Evolutionary conservation across 2,113 vertebrate genomes (phyloP), one percentile per base, ranked within the genome.

Genomic region (Tricholaema leucomelas): DNA sequence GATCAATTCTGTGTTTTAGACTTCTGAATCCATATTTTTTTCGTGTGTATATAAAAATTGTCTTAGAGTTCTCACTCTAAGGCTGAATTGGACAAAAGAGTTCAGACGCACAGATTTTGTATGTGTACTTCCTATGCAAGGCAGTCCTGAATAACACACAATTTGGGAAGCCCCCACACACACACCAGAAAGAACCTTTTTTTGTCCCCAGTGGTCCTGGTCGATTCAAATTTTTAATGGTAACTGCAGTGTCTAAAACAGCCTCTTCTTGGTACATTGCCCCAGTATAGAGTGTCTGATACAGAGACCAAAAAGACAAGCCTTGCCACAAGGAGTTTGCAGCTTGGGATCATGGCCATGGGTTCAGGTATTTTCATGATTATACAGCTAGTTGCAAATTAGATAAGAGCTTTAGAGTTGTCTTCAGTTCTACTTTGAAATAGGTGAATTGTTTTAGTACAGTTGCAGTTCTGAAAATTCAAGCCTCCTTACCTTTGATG

Each of bases 341-440:
- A 63, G 40, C 14, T 52, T 91, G 75, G 21, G 19, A 42, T 66
- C 3, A 2, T 54, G n/a, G 14, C 35, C 1, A 1, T 56, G 23
- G 19, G 31, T 60, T 87, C n/a, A 3, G 54, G n/a, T 6, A 35
- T 31, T 81, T 35, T 58, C 14, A 15, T 54, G 64, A 16, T 81
- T 79, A 25, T 23, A 18, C 15, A 40, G 27, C 56, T 86, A 27
- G 72, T 85, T 15, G 9, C 17, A 75, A 75, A 35, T 64, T 73
- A 77, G 28, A 56, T 16, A 70, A 54, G 61, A 75, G 16, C 30
- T 88, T 84, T 69, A 46, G 27, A 65, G 8, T 42, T 79, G 38
- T 79, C 31, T 91, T 81, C 35, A 27, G 19, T 17, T 85, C n/a
- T 75, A 55, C 15, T 83, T 90, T 35, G 42, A 74, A 90, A 71